Conservation (phyloP, 30 jellyfish, hydroid and myxozoan species). For the Cassiopea xamachana region DNA sequence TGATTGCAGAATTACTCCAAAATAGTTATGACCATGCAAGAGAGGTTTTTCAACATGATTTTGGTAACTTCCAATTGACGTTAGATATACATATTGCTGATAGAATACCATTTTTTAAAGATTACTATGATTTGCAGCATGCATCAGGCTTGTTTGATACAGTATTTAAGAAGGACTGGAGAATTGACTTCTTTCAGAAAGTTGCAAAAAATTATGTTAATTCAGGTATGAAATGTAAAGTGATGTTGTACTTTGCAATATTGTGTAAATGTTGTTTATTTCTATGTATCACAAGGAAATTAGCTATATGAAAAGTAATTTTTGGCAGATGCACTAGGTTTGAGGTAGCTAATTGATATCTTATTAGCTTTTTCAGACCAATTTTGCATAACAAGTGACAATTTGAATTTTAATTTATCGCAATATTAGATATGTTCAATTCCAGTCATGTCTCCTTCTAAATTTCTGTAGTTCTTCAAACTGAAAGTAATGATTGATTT, state of each 20-base stretch:
- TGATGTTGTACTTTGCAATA: background rate
- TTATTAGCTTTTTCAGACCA: too few relatives aligned
- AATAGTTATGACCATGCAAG: constrained; percentile 29
- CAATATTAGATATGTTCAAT: too few relatives aligned
- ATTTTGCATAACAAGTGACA: too few relatives aligned
- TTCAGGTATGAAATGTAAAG: constrained; percentile 1
- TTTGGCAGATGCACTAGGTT: too few relatives aligned
- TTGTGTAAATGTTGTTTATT: too few relatives aligned
- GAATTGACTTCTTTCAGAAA: constrained; percentile 32
- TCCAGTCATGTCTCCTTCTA: too few relatives aligned
- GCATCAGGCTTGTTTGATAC: constrained; percentile 32
- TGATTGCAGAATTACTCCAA: constrained; percentile 6
- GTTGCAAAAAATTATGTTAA: constrained; percentile 7
- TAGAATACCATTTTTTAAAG: constrained; percentile 46
- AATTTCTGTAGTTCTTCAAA: too few relatives aligned
- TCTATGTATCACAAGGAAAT: too few relatives aligned
- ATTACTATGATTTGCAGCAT: constrained; percentile 41
- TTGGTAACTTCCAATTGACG: constrained; percentile 43
- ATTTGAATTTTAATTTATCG: too few relatives aligned
- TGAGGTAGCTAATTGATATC: too few relatives aligned
- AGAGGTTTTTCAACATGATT: constrained; percentile 20
- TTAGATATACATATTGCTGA: constrained; percentile 33
- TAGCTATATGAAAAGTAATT: too few relatives aligned
- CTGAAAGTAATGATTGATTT: too few relatives aligned
- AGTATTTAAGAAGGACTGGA: constrained; percentile 37